phyloP scores from a whole-genome alignment of 2,797 vertebrate genomes.

The Echiichthys vipera region DNA sequence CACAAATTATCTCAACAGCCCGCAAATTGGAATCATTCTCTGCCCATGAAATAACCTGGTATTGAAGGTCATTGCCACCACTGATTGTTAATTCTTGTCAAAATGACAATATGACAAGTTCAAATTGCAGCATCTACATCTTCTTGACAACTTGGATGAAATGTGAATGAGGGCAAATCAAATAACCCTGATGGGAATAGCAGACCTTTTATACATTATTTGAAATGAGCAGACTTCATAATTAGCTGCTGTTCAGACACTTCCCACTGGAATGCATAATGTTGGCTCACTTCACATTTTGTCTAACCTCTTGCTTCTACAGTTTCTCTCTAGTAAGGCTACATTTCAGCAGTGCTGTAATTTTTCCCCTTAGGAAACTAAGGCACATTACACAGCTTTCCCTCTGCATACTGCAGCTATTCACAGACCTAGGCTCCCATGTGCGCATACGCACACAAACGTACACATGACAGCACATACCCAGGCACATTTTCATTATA shows the following conservation, averaged over 20 bases:
- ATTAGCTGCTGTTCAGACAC: conserved; percentile 48
- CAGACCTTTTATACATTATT: conserved; percentile 34
- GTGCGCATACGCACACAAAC: not conserved
- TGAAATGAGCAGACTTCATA: conserved; percentile 41
- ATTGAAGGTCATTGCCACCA: conserved; percentile 7
- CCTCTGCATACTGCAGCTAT: not conserved
- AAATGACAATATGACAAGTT: conserved; percentile 8
- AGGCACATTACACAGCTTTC: conserved; percentile 25
- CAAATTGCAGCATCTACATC: conserved; percentile 20
- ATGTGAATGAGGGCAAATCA: conserved; percentile 30
- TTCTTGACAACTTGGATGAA: conserved; percentile 18
- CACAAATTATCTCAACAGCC: too few relatives aligned
- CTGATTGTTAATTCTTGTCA: conserved; percentile 16
- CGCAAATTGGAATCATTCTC: not conserved
- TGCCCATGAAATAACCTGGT: not conserved
- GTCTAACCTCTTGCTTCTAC: conserved; percentile 31
- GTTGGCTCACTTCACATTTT: conserved; percentile 32
- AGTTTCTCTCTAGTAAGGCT: conserved; percentile 26
- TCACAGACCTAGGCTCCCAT: conserved; percentile 9
- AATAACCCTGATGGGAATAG: conserved; percentile 30
- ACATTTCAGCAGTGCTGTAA: conserved; percentile 34
- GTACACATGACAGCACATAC: not conserved
- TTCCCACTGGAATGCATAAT: conserved; percentile 39
- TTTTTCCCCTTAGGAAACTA: conserved; percentile 25
- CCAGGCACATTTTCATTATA: conserved; percentile 1